Base-by-base conservation (phyloP, 2,113 vertebrate genomes). In the Castor canadensis region DNA sequence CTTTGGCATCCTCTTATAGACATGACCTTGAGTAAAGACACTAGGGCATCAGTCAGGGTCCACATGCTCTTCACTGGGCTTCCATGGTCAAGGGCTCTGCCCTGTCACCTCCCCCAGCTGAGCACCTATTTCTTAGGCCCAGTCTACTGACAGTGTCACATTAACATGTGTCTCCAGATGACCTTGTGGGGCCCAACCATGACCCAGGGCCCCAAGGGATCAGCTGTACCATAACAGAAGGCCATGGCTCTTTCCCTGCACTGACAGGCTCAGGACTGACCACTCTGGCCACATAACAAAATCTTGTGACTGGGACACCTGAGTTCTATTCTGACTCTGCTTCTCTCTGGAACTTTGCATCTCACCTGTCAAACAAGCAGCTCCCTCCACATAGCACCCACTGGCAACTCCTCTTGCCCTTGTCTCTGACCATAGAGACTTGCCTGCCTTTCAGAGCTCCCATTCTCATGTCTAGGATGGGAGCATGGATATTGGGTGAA, bases 221-320 rank as follows among this genome's bases (percentile, higher is more conserved):
- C n/a, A 45, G 32, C 16, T 26, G 15, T 43, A 9, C 30, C 62
- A 40, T 26, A 26, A 8, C 45, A 30, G n/a, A 6, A 54, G 62
- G 71, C 26, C 20, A 52, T 0, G 9, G 56, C 4, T 4, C 52
- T n/a, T n/a, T 38, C 62, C 77, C 64, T 64, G 71, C 32, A n/a
- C 17, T 0, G 0, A 56, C 22, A 20, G 67, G 49, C 30, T 87
- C 49, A 9, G n/a, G 49, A 49, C 0, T 5, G 67, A 40, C 9
- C 26, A 9, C 40, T 13, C 35, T 52, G 62, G 35, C 30, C 3
- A 5, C 35, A 43, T 9, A 15, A 49, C n/a, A 16, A 56, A 58
- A n/a, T 35, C 64, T 17, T 20, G n/a, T 1, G 3, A 45, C 3
- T 4, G 62, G 71, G n/a, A 80, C 35, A 52, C 22, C 0, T 0